phyloP scores from a whole-genome alignment of 2,113 vertebrate genomes.

The Planiliza haematocheilus region DNA sequence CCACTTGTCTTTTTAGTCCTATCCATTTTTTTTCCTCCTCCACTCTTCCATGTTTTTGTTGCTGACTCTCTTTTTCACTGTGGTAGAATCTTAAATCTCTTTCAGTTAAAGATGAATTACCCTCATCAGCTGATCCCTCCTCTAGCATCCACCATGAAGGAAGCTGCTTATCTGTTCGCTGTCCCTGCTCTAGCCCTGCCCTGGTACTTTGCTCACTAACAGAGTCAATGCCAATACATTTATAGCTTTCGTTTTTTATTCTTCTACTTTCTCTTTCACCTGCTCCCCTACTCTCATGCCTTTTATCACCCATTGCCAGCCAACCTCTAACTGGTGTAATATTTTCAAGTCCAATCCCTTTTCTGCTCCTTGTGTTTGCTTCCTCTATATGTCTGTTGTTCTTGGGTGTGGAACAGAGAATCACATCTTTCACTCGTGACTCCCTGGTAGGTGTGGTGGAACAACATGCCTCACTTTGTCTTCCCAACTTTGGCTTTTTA shows the following conservation, averaged over 20 bases:
- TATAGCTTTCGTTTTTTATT: constrained; percentile 15
- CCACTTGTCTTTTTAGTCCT: constrained; percentile 36
- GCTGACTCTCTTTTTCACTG: constrained; percentile 19
- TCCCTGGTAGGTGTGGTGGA: constrained; percentile 54
- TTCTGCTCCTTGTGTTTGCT: constrained; percentile 23
- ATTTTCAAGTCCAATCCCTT: constrained; percentile 62
- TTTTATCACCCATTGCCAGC: constrained; percentile 15
- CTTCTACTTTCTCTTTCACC: constrained; percentile 2
- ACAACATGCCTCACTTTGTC: constrained; percentile 33
- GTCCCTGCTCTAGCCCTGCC: background rate
- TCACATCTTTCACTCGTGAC: constrained; percentile 41
- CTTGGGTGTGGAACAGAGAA: constrained; percentile 83
- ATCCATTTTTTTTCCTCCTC: constrained; percentile 14
- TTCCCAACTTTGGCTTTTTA: constrained; percentile 85
- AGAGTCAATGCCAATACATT: background rate
- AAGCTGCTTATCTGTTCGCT: constrained; percentile 9
- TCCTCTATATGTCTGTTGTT: constrained; percentile 36
- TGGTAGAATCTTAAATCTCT: constrained; percentile 32
- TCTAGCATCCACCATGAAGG: background rate
- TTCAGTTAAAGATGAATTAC: constrained; percentile 17
- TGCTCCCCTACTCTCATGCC: background rate
- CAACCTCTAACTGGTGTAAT: constrained; percentile 73
- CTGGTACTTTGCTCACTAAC: background rate
- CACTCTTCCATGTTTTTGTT: background rate
- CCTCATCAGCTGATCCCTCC: background rate